Base-by-base conservation (phyloP, 1,140 invertebrate species). In the Paraescarpia echinospica region DNA sequence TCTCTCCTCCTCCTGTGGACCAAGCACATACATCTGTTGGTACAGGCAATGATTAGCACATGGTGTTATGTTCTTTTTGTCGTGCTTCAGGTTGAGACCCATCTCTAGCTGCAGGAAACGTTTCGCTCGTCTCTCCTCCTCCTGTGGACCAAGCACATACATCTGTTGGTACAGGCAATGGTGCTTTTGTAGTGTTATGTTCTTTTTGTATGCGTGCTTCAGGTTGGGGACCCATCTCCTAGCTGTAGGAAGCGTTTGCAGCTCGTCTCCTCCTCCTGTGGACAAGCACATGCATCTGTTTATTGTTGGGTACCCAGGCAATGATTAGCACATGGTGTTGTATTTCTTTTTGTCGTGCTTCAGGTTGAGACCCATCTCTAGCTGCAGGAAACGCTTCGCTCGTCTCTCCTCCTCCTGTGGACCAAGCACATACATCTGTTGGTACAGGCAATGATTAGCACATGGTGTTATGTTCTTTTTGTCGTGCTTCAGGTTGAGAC, bases 161-260 rank as follows among this genome's bases (percentile, higher is more conserved):
- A 4, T 33, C 4, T 33, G 34, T 89, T 89, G n/a, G 4, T 14
- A 33, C 89, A 14, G n/a, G 89, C 89, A 89, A 33, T 12, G 41
- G 12, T 12, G n/a, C n/a, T n/a, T n/a, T n/a, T n/a, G n/a, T 41
- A 41, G 12, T 41, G 12, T 12, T 41, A 99, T 97, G 94, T 98
- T 95, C 95, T 98, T 97, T 34, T 98, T 41, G 98, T 90, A n/a
- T n/a, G n/a, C 97, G 89, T 98, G 97, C 96, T 99, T 99, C 5
- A 99, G 98, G 94, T 98, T 97, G 94, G 99, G 98, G n/a, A 92
- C 99, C 99, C 99, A 99, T 99, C 97, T 99, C 99, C n/a, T 94
- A 97, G 97, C 77, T 98, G 97, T 0, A 99, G 96, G 95, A 99
- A 96, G 14, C 93, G 59, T 89, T 94, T 94, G 0, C n/a, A n/a